Evolutionary conservation across 2,113 vertebrate species (phyloP).

Genomic region (Illadopsis cleaveri): DNA sequence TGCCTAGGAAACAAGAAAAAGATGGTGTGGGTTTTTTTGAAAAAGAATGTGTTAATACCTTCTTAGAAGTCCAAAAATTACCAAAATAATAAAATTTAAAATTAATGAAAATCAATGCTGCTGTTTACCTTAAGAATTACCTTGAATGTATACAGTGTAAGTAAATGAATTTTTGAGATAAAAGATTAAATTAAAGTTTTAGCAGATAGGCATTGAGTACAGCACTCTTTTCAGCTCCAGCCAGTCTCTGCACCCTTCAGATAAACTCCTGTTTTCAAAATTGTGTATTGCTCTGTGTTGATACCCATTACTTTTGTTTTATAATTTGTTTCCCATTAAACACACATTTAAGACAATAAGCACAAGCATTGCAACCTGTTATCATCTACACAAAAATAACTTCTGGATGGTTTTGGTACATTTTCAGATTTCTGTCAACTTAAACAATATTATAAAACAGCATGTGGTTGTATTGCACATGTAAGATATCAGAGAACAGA

Average conservation of each 20-base stretch:
- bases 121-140: background rate
- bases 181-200: background rate
- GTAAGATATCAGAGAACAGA: background rate
- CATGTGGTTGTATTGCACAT: background rate
- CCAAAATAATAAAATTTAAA: background rate
- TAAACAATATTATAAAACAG: background rate
- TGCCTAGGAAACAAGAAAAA: background rate
- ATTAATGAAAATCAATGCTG: background rate
- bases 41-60: background rate
- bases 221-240: background rate
- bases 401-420: background rate
- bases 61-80: background rate
- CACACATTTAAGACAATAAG: background rate
- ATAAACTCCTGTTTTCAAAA: background rate
- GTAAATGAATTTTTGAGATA: background rate
- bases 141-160: background rate
- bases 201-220: background rate
- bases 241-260: background rate
- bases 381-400: background rate
- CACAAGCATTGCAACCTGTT: background rate
- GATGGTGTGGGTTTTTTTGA: accelerated
- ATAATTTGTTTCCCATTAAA: background rate
- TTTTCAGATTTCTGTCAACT: background rate
- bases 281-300: background rate
- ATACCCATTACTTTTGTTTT: background rate